Evolutionary conservation across 2,797 vertebrate genomes (phyloP), one percentile per base, ranked within the genome.

Genomic region (Microctenopoma lineatum): DNA sequence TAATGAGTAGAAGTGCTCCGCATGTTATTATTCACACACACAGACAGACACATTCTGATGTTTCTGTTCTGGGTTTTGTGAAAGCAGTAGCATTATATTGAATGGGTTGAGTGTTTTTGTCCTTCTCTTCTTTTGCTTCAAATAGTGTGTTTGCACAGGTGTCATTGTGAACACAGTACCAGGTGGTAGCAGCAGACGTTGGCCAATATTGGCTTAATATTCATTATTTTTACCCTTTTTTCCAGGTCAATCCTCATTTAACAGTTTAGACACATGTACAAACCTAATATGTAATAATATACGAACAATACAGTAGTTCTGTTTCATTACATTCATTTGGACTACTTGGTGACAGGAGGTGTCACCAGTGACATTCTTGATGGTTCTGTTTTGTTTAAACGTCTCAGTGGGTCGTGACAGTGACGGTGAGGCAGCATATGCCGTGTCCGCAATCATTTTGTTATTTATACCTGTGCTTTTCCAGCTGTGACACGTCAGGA

Each of bases 141-240:
- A 21, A 53, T 16, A 36, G 39, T 14, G 39, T 14, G 85, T 84
- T 85, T 80, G 18, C 66, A 73, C 79, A 81, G 77, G 62, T 58
- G 60, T 62, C 16, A 39, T 75, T 42, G 16, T 41, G 39, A 65
- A 59, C 51, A 73, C 41, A 62, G 32, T 55, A 59, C 56, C 29
- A 39, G 52, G 25, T 46, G 46, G 41, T 51, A 45, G 52, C 27
- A 69, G 70, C 72, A 75, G 56, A 44, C 57, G 55, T 52, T 12
- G 46, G 29, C 38, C 56, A 29, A 50, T 54, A 61, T 18, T 69
- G 66, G 25, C 57, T 53, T 2, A 26, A 62, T 74, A 36, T 6
- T 38, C 47, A 63, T 64, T 68, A 57, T 67, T 55, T 50, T 73
- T 36, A 46, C 9, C 7, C 2, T 8, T 34, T 9, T 34, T 34